Evolutionary conservation across 2,113 vertebrate species (phyloP).

Genomic region (Benitochromis conjunctus): DNA sequence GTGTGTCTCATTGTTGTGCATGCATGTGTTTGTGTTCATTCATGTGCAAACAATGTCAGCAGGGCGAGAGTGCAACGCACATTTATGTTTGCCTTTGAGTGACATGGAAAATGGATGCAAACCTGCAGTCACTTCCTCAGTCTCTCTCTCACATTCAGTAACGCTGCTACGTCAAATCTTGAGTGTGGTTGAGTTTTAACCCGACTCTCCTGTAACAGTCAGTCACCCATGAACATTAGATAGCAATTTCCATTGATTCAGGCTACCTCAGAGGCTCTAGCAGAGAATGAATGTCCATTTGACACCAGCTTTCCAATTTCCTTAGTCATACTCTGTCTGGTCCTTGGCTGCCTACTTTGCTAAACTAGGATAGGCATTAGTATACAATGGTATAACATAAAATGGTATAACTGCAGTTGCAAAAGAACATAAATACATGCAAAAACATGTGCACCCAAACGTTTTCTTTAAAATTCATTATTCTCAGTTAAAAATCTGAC

Average conservation of each 20-base stretch:
- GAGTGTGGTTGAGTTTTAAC: background rate
- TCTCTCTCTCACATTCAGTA: background rate
- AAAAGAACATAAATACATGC: background rate
- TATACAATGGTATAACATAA: background rate
- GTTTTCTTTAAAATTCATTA: background rate
- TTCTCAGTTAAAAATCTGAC: background rate
- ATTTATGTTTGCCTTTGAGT: background rate
- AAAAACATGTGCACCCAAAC: background rate
- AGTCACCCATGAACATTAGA: conserved; percentile 38
- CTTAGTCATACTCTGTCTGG: background rate
- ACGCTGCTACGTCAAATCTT: background rate
- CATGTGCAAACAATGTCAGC: background rate
- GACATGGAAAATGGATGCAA: conserved; percentile 46
- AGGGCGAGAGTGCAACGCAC: background rate
- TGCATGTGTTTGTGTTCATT: background rate
- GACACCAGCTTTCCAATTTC: conserved; percentile 10
- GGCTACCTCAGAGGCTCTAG: conserved; percentile 23
- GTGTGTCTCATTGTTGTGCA: background rate
- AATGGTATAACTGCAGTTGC: background rate
- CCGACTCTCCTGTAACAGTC: background rate
- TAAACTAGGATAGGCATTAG: background rate
- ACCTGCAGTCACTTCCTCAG: background rate
- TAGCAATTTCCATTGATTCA: background rate
- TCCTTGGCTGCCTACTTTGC: background rate
- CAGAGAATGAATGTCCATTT: conserved; percentile 1